Conservation (phyloP, 2,113 vertebrate genomes). For the Oophaga pumilio region DNA sequence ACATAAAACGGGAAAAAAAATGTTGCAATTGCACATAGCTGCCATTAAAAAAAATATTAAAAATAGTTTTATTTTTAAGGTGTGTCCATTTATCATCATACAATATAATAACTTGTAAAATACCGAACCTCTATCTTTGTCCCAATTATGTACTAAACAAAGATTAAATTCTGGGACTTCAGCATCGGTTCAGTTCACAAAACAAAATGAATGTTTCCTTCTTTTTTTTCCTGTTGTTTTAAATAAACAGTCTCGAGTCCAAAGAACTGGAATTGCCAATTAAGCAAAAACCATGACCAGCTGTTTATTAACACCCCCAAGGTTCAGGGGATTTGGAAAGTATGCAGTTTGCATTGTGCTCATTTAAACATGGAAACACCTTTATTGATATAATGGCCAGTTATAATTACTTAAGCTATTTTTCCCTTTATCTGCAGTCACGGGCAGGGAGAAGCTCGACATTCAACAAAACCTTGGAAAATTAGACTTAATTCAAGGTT, state of each 20-base stretch:
- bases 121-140: background rate
- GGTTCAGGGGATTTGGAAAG: slow-evolving; percentile 78
- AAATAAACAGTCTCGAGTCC: slow-evolving; percentile 72
- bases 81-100: background rate
- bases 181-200: slow-evolving; percentile 56
- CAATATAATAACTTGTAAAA: background rate
- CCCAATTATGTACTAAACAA: slow-evolving; percentile 2
- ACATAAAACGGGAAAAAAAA: background rate
- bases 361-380: slow-evolving; percentile 76
- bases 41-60: background rate
- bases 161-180: slow-evolving; percentile 57
- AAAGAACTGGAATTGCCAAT: slow-evolving; percentile 73
- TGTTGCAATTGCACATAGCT: background rate
- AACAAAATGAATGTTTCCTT: slow-evolving; percentile 54
- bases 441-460: background rate
- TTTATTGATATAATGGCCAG: slow-evolving; percentile 75
- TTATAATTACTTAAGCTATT: slow-evolving; percentile 74
- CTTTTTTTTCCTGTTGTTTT: slow-evolving; percentile 38
- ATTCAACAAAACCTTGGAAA: slow-evolving; percentile 21
- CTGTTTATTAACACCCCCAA: slow-evolving; percentile 80
- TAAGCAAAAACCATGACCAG: slow-evolving; percentile 77
- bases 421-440: slow-evolving; percentile 62
- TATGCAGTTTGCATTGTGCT: slow-evolving; percentile 73
- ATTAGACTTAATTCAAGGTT: slow-evolving; percentile 54
- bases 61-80: background rate